Evolutionary conservation across 2,113 vertebrate species (phyloP).

Genomic region (Phyllostomus hastatus): DNA sequence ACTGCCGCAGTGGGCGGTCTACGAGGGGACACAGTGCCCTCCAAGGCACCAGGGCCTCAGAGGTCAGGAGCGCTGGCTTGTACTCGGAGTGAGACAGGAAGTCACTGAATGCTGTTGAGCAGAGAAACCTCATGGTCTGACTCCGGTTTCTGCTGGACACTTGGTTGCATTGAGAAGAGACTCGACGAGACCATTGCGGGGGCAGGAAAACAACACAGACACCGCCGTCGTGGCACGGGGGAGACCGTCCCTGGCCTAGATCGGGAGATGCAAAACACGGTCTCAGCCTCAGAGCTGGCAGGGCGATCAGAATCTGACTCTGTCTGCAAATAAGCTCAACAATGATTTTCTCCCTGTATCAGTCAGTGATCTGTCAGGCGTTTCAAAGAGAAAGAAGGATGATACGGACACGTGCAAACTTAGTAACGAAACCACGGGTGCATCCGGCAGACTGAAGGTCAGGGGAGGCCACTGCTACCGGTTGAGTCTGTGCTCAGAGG

Average conservation of each 20-base stretch:
- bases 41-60: neutral
- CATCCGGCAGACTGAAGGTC: neutral
- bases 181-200: fast-evolving
- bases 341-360: neutral
- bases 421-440: neutral
- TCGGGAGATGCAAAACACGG: neutral
- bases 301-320: neutral
- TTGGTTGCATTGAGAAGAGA: neutral
- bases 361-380: neutral
- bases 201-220: neutral
- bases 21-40: fast-evolving
- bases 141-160: neutral
- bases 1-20: fast-evolving
- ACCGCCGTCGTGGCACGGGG: too few relatives aligned
- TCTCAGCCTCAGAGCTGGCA: too few relatives aligned
- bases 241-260: neutral
- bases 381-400: neutral
- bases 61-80: neutral
- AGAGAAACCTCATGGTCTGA: neutral
- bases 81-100: neutral
- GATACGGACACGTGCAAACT: neutral
- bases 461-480: too few relatives aligned
- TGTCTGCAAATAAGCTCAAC: too few relatives aligned
- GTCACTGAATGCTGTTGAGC: neutral
- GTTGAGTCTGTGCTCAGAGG: neutral